Evolutionary conservation across 1,140 invertebrate species (phyloP).

Genomic region (Hirudo medicinalis): DNA sequence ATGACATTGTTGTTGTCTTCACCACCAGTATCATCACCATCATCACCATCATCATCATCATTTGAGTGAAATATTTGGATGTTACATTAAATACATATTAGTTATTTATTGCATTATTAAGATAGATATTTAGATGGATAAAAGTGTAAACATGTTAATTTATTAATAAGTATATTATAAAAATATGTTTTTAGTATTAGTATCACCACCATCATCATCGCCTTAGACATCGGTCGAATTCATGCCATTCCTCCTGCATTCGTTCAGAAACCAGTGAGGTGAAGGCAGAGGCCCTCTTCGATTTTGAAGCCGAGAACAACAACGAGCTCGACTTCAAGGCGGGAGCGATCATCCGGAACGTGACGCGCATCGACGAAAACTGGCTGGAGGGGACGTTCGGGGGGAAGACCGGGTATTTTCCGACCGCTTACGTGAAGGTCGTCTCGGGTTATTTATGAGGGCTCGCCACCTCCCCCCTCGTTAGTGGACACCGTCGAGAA

Average conservation of each 20-base stretch:
- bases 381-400: slow-evolving; percentile 37
- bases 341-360: slow-evolving; percentile 78
- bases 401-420: slow-evolving; percentile 36
- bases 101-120: too few species aligned
- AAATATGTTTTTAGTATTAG: too few species aligned
- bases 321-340: slow-evolving; percentile 87
- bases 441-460: neutral
- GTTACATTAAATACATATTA: too few species aligned
- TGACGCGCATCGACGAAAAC: slow-evolving; percentile 84
- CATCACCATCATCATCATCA: too few species aligned
- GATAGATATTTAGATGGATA: too few species aligned
- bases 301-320: slow-evolving; percentile 91
- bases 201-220: neutral
- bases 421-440: slow-evolving; percentile 37
- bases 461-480: too few species aligned
- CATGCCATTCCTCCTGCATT: neutral
- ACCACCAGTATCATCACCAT: slow-evolving; percentile 14
- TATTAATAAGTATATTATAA: too few species aligned
- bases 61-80: too few species aligned
- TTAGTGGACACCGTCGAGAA: too few species aligned
- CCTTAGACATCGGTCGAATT: neutral
- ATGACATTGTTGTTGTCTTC: neutral
- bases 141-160: too few species aligned
- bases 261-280: neutral
- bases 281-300: slow-evolving; percentile 65